Evolutionary conservation across 2,113 vertebrate genomes (phyloP), one percentile per base, ranked within the genome.

Genomic region (Laticauda laticaudata): DNA sequence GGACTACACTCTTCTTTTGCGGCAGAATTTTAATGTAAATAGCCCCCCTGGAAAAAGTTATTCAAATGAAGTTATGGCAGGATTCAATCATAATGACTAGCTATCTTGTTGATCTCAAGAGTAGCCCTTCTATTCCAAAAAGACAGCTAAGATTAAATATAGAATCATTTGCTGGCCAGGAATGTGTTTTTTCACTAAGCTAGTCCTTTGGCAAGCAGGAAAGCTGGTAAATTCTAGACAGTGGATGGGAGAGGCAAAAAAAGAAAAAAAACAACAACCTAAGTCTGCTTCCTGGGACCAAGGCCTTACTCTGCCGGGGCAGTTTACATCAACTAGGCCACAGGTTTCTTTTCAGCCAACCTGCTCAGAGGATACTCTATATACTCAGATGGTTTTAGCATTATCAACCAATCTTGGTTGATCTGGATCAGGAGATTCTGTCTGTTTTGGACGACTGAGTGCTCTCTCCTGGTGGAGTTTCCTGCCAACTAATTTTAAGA

Each of bases 381-480:
- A 3, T 81, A 81, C 75, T 81, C 18, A 81, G 34, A 21, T 81
- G 75, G 18, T 81, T 39, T 81, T 81, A 43, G 75, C 34, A 81
- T 34, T 2, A 81, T 81, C 34, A 43, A 7, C 75, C 75, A 21
- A 81, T 39, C 69, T 39, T 81, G 69, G 69, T 54, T 51, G 86
- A 39, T 90, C 75, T 87, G 39, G 87, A 93, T 64, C 93, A 94
- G 94, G 95, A 95, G 94, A 96, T 57, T 94, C 92, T 1, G 92
- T 56, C 48, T 93, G 91, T 96, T 96, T 96, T 96, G 95, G 96
- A 95, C 97, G 96, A 96, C 93, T 93, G 95, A 95, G 85, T 96
- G 95, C 75, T 93, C 91, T 95, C 88, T 97, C 97, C 96, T 96
- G 94, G 91, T 0, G 88, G 96, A 97, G 94, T 94, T 94, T 96